Evolutionary conservation across 2,888 invertebrate genomes (phyloP).

Genomic region (Cephus spinipes): DNA sequence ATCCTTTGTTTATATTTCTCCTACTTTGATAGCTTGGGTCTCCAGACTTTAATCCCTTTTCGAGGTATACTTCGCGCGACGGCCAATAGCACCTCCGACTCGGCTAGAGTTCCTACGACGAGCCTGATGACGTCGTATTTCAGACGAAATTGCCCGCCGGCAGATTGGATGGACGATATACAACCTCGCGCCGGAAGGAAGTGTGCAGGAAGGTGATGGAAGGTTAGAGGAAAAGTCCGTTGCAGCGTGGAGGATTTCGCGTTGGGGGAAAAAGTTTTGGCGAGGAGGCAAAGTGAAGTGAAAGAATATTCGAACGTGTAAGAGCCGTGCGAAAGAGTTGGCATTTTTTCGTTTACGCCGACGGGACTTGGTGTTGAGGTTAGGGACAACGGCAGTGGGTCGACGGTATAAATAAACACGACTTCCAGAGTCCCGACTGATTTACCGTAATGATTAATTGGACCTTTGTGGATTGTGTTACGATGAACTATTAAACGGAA

Average conservation of each 20-base stretch:
- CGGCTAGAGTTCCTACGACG: conserved; percentile 27
- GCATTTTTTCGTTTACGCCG: neutral
- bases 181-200: conserved; percentile 48
- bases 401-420: neutral
- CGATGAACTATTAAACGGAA: neutral
- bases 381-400: neutral
- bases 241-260: neutral
- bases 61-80: neutral
- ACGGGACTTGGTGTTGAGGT: neutral
- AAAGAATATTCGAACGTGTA: neutral
- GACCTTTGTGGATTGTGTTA: neutral
- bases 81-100: conserved; percentile 5
- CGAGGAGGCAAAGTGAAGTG: neutral
- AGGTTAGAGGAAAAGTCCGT: neutral
- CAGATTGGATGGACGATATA: conserved; percentile 67
- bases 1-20: neutral
- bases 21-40: neutral
- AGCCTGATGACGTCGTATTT: conserved; percentile 65
- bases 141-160: conserved; percentile 63
- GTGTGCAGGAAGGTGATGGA: conserved; percentile 34
- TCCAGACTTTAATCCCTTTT: neutral
- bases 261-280: neutral
- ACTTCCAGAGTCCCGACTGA: neutral
- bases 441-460: neutral
- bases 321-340: neutral